A percentile compares a stretch with the other conserved stretches of the same genome.
These are phyloP conservation scores for Toxotes jaculatrix DNA, from an alignment of 2,113 vertebrate genomes.

Conservation along the genomic window DNA sequence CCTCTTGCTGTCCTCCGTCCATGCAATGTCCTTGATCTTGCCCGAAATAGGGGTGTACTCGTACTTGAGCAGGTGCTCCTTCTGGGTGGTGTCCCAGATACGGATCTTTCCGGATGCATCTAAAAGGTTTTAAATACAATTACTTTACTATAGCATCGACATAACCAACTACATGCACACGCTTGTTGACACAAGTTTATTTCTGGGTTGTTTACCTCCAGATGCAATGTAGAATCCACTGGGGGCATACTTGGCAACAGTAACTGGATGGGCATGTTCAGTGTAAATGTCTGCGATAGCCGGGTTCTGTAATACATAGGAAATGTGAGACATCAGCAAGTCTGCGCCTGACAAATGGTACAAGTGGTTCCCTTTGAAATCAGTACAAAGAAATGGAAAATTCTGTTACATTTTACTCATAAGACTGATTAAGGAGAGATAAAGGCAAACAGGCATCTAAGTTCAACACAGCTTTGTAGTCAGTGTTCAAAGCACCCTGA, in stretches of 20 bases:
- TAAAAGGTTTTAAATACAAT: constrained; percentile 62
- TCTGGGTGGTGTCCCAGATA: constrained; percentile 99
- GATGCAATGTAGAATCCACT: constrained; percentile 98
- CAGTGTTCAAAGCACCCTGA: not conserved
- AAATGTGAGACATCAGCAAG: constrained; percentile 12
- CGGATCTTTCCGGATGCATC: constrained; percentile 94
- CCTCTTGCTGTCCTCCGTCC: constrained; percentile 97
- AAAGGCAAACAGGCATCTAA: not conserved
- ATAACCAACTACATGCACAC: not conserved
- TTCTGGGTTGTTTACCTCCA: constrained; percentile 86
- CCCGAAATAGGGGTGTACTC: constrained; percentile 95
- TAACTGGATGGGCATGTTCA: constrained; percentile 93
- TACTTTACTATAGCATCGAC: not conserved
- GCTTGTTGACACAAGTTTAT: not conserved
- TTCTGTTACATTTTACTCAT: not conserved
- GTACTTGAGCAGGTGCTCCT: constrained; percentile 95
- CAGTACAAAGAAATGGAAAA: not conserved
- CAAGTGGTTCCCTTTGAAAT: not conserved
- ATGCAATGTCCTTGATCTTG: constrained; percentile 94
- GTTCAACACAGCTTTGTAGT: not conserved
- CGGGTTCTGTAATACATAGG: constrained; percentile 87
- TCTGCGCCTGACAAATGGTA: not conserved
- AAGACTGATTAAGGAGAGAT: not conserved
- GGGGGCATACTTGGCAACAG: constrained; percentile 95
- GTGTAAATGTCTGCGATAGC: constrained; percentile 97